These are phyloP conservation scores for Chelonus insularis DNA, from an alignment of 1,140 invertebrate species.

Conservation along the genomic window DNA sequence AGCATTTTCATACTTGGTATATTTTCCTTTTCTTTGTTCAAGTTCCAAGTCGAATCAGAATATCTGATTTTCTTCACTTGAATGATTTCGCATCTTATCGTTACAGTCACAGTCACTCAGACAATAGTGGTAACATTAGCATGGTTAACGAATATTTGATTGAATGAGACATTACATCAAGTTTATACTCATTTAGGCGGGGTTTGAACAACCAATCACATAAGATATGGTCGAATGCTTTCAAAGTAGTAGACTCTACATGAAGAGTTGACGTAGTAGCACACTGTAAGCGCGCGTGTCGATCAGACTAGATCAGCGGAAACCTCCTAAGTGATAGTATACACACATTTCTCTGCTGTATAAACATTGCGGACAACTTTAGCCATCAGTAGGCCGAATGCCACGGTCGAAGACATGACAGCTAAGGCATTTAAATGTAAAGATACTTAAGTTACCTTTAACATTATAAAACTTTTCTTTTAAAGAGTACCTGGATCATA, in stretches of 20 bases:
- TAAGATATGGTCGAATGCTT: conserved; percentile 3
- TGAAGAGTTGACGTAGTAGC: conserved; percentile 4
- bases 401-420: conserved; percentile 36
- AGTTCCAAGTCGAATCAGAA: too few relatives aligned
- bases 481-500: too few relatives aligned
- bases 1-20: too few relatives aligned
- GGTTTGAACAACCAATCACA: conserved; percentile 7
- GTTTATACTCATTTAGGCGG: background rate
- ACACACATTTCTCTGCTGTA: conserved; percentile 36
- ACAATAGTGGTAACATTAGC: too few relatives aligned
- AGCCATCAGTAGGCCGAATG: conserved; percentile 35
- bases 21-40: too few relatives aligned
- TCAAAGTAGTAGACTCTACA: conserved; percentile 9
- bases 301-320: conserved; percentile 36
- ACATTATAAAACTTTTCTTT: too few relatives aligned
- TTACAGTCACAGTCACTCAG: too few relatives aligned
- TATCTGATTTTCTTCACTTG: too few relatives aligned
- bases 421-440: too few relatives aligned
- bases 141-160: too few relatives aligned
- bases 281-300: background rate
- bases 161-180: background rate
- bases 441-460: too few relatives aligned
- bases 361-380: conserved; percentile 34
- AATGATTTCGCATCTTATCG: too few relatives aligned
- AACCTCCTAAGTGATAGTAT: conserved; percentile 41